Evolutionary conservation across 2,888 invertebrate species (phyloP).

Genomic region (Nephrocerus scutellatus): DNA sequence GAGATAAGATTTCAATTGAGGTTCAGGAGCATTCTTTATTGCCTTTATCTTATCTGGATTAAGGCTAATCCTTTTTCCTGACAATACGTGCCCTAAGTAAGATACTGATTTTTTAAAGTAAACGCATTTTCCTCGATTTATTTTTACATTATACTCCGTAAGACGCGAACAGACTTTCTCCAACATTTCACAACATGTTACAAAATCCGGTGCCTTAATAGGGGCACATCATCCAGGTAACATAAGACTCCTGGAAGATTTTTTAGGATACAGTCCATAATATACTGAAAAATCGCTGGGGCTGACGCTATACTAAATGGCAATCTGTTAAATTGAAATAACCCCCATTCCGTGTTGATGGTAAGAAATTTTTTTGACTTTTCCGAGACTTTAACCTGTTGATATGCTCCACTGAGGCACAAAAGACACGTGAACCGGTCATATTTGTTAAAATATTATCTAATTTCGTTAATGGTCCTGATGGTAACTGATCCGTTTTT

Average conservation of each 20-base stretch:
- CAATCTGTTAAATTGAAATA: slow-evolving; percentile 6
- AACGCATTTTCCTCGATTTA: slow-evolving; percentile 19
- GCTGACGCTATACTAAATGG: too few relatives aligned
- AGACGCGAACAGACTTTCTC: slow-evolving; percentile 9
- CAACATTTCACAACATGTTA: slow-evolving; percentile 12
- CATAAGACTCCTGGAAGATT: slow-evolving; percentile 1
- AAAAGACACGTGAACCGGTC: slow-evolving; percentile 5
- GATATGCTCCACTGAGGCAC: slow-evolving; percentile 6
- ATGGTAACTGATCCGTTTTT: slow-evolving; percentile 21
- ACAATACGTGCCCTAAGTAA: slow-evolving; percentile 19
- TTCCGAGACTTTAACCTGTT: slow-evolving; percentile 8
- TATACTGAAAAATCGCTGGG: too few relatives aligned
- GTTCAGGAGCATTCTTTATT: slow-evolving; percentile 14
- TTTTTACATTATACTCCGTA: slow-evolving; percentile 9
- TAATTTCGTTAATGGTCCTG: slow-evolving; percentile 23
- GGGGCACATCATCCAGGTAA: slow-evolving; percentile 19
- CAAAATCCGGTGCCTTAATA: slow-evolving; percentile 7
- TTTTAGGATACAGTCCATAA: slow-evolving; percentile 5
- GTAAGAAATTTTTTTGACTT: slow-evolving; percentile 1
- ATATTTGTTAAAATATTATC: slow-evolving; percentile 12
- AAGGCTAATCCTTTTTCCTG: slow-evolving; percentile 12
- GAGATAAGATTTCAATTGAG: slow-evolving; percentile 17
- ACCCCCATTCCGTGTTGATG: slow-evolving; percentile 8
- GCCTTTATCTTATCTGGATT: slow-evolving; percentile 16
- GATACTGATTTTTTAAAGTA: slow-evolving; percentile 14